Base-by-base conservation (phyloP, 2,888 invertebrate genomes). In the Xanthostigma xanthostigma region DNA sequence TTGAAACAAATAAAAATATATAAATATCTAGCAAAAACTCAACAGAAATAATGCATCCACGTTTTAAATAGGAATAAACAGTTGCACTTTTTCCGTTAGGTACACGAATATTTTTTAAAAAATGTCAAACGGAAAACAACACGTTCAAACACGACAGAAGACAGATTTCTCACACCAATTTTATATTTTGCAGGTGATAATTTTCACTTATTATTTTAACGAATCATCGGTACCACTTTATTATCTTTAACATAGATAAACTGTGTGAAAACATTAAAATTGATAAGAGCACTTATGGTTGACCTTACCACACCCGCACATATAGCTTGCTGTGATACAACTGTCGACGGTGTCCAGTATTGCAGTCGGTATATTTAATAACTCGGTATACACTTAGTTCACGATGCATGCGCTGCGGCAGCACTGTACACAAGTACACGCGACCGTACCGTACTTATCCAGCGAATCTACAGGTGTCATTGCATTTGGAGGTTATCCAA, bases 401-500 rank as follows among this genome's bases (percentile, higher is more conserved):
- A 6, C 27, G 27, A 6, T 27, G 27, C 27, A 27, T 80, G 6
- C 27, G 27, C 6, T 1, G 27, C 27, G 27, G 27, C 27, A 27
- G 27, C 27, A 27, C 27, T 27, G 27, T 27, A 27, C 27, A 6
- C 27, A 6, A 27, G 5, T 27, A 27, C 27, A 27, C 1, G 27
- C 36, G 70, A 27, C 3, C 27, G 27, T 27, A 27, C 3, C 27
- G 27, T 27, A 27, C 27, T 27, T 27, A 6, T 27, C 27, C 27
- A 27, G 27, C 27, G 27, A 27, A 27, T 27, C 27, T 27, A 27
- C 27, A 27, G 27, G 27, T 27, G 27, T 27, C 27, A 27, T 27
- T 27, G 6, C 27, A 27, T 27, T 27, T 27, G 27, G 27, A 27
- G 27, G 6, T 6, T 27, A 27, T 78, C 50, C 66, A 70, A 49